phyloP scores from a whole-genome alignment of 2,888 invertebrate species.

The Mesodorylaimus sp. region DNA sequence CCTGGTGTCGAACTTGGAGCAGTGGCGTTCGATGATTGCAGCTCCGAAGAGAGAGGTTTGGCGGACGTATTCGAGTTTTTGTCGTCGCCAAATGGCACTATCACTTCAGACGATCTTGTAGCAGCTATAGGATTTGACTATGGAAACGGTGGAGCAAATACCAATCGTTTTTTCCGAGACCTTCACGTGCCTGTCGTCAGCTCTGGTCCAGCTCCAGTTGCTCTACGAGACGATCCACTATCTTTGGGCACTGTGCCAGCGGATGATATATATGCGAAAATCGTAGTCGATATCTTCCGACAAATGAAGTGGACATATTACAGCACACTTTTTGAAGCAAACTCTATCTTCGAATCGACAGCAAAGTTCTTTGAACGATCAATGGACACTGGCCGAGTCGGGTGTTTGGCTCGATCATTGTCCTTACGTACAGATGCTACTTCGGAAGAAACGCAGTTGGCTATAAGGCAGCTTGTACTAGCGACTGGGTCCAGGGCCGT shows the following conservation, averaged over 20 bases:
- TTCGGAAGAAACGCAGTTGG: background rate
- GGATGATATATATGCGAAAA: background rate
- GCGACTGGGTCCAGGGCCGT: background rate
- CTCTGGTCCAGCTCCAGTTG: too few species aligned
- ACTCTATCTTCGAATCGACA: too few species aligned
- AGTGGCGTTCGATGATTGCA: background rate
- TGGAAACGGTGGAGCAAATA: too few species aligned
- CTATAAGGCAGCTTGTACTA: background rate
- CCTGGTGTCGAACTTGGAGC: background rate
- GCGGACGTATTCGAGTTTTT: conserved; percentile 1
- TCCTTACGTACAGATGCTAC: too few species aligned
- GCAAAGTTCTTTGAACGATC: too few species aligned
- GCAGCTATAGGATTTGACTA: background rate
- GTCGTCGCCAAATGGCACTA: background rate
- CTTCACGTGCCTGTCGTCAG: too few species aligned
- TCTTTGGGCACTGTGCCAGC: background rate
- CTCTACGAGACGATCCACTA: too few species aligned
- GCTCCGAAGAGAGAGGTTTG: background rate
- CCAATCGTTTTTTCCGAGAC: too few species aligned
- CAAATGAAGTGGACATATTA: background rate
- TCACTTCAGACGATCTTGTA: background rate
- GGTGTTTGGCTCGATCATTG: too few species aligned
- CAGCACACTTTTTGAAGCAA: too few species aligned
- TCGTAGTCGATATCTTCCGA: background rate
- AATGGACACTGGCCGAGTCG: too few species aligned